phyloP scores from a whole-genome alignment of 2,797 vertebrate genomes.

The Poeciliopsis gracilis region DNA sequence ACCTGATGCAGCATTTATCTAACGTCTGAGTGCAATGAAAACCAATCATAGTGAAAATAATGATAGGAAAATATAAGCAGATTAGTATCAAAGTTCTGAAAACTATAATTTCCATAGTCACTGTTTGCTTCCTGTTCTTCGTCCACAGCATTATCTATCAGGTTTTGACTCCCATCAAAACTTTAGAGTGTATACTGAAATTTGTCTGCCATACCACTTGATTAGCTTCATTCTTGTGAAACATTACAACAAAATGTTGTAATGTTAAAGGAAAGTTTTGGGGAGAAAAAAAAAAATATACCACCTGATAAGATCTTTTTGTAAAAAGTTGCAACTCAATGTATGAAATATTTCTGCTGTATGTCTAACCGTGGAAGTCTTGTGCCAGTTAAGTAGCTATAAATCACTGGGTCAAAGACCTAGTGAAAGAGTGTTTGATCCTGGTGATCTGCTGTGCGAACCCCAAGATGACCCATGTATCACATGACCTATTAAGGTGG shows the following conservation, averaged over 20 bases:
- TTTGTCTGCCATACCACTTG: neutral
- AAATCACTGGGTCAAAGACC: slow-evolving; percentile 62
- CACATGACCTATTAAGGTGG: slow-evolving; percentile 74
- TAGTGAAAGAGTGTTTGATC: slow-evolving; percentile 76
- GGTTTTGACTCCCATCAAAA: neutral
- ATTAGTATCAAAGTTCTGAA: neutral
- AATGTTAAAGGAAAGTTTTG: neutral
- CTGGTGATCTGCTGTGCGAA: slow-evolving; percentile 61
- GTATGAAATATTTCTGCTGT: slow-evolving; percentile 52
- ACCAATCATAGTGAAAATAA: neutral
- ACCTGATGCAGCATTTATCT: neutral
- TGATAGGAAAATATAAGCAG: neutral
- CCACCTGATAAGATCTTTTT: slow-evolving; percentile 45
- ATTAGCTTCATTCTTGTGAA: neutral
- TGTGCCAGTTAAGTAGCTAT: slow-evolving; percentile 53
- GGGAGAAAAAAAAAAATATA: neutral
- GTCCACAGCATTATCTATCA: neutral
- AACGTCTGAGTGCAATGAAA: neutral
- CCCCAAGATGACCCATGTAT: slow-evolving; percentile 68
- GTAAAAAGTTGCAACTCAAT: slow-evolving; percentile 47
- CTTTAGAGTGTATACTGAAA: neutral
- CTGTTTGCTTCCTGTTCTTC: neutral
- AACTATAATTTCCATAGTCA: neutral
- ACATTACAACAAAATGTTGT: neutral
- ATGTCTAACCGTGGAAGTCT: slow-evolving; percentile 36